phyloP scores from a whole-genome alignment of 2,888 invertebrate genomes.

The Zhengitettix transpicula region DNA sequence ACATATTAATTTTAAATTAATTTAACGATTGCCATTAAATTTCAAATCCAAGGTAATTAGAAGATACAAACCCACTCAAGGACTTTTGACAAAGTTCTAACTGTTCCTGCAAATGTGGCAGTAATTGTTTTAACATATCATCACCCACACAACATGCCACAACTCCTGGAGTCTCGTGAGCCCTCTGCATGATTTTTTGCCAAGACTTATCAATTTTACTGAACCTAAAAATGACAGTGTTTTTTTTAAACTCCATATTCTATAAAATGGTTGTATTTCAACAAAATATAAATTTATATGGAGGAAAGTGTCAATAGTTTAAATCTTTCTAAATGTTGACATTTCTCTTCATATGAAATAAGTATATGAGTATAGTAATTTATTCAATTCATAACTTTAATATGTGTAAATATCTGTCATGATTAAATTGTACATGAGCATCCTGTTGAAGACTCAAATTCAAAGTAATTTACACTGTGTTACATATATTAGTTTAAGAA shows the following conservation, averaged over 20 bases:
- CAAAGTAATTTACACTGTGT: too few species aligned
- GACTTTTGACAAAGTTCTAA: conserved; percentile 94
- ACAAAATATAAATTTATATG: too few species aligned
- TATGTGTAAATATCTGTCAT: too few species aligned
- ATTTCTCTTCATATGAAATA: too few species aligned
- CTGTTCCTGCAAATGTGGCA: conserved; percentile 91
- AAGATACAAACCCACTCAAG: conserved; percentile 54
- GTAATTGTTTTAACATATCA: conserved; percentile 73
- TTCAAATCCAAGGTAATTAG: neutral
- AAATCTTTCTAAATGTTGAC: too few species aligned
- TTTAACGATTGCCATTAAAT: neutral
- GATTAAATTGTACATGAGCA: too few species aligned
- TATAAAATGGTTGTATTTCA: too few species aligned
- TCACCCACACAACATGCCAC: conserved; percentile 94
- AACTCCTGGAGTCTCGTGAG: conserved; percentile 91
- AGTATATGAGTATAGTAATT: too few species aligned
- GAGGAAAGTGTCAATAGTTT: too few species aligned
- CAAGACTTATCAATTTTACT: conserved; percentile 95
- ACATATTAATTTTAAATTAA: neutral
- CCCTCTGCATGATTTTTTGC: conserved; percentile 95
- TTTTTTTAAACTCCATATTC: neutral
- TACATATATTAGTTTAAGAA: too few species aligned
- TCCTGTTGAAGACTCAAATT: too few species aligned
- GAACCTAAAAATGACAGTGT: conserved; percentile 32
- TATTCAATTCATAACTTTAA: too few species aligned